phyloP scores from a whole-genome alignment of 2,888 invertebrate genomes.

The Fabriciana adippe region DNA sequence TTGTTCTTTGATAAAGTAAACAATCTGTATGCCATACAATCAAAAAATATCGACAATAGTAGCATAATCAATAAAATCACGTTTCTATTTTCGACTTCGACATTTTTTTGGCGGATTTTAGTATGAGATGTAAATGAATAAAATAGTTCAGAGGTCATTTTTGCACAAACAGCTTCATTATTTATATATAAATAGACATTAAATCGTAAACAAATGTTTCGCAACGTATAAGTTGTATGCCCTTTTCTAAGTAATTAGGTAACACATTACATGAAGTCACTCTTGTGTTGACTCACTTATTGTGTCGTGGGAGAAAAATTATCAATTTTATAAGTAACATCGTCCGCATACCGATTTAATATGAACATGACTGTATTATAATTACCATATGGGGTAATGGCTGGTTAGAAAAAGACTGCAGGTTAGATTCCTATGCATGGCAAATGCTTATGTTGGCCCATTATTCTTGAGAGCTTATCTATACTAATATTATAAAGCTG shows the following conservation, averaged over 20 bases:
- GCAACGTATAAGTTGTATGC: background rate
- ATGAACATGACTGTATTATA: constrained; percentile 6
- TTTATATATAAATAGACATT: background rate
- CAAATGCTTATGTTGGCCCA: too few species aligned
- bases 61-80: too few species aligned
- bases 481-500: too few species aligned
- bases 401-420: too few species aligned
- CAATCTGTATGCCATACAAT: too few species aligned
- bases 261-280: constrained; percentile 20
- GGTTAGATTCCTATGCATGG: background rate
- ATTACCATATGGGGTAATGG: background rate
- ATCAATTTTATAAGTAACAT: constrained; percentile 7
- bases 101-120: too few species aligned
- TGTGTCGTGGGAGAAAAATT: constrained; percentile 43
- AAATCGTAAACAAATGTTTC: background rate
- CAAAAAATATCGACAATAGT: too few species aligned
- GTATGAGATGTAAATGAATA: too few species aligned
- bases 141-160: too few species aligned
- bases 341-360: constrained; percentile 22
- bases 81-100: too few species aligned
- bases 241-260: constrained; percentile 18
- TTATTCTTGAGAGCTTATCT: too few species aligned
- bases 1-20: too few species aligned
- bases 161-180: background rate
- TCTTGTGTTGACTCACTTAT: constrained; percentile 34